Percentiles rank a stretch among this genome's conserved stretches.
Evolutionary conservation across 2,888 invertebrate genomes (phyloP).

Genomic region (Lordiphosa andalusiaca): DNA sequence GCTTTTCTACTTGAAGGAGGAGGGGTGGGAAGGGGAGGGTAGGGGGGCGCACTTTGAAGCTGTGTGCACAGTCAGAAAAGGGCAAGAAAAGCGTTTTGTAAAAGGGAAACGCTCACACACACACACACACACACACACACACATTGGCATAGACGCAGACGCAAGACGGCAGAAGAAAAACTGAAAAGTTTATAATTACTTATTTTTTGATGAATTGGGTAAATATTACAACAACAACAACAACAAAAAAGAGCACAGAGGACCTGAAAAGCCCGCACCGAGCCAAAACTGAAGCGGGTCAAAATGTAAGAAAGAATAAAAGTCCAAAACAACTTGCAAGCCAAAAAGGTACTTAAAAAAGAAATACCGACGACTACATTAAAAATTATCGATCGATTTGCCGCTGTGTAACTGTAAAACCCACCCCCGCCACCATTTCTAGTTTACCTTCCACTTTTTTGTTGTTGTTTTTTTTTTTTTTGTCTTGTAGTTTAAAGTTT

Average conservation of each 20-base stretch:
- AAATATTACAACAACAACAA: slow-evolving; percentile 70
- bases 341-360: slow-evolving; percentile 68
- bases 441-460: slow-evolving; percentile 1
- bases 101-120: slow-evolving; percentile 39
- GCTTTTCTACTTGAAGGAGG: slow-evolving; percentile 13
- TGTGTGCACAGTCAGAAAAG: slow-evolving; percentile 56
- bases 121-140: slow-evolving; percentile 18
- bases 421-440: neutral
- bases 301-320: neutral
- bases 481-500: neutral
- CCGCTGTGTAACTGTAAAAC: slow-evolving; percentile 3
- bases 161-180: slow-evolving; percentile 66
- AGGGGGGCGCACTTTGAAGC: slow-evolving; percentile 39
- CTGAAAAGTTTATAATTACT: slow-evolving; percentile 79
- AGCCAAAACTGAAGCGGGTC: slow-evolving; percentile 2
- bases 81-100: slow-evolving; percentile 67
- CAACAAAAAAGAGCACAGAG: neutral
- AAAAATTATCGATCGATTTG: slow-evolving; percentile 73
- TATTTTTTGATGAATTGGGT: slow-evolving; percentile 80
- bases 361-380: slow-evolving; percentile 69
- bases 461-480: too few relatives aligned
- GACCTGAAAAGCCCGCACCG: neutral
- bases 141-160: slow-evolving; percentile 67
- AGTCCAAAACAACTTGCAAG: neutral
- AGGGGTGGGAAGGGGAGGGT: too few relatives aligned